Conservation (phyloP, 2,113 vertebrate genomes). For the Pteruthius melanotis region DNA sequence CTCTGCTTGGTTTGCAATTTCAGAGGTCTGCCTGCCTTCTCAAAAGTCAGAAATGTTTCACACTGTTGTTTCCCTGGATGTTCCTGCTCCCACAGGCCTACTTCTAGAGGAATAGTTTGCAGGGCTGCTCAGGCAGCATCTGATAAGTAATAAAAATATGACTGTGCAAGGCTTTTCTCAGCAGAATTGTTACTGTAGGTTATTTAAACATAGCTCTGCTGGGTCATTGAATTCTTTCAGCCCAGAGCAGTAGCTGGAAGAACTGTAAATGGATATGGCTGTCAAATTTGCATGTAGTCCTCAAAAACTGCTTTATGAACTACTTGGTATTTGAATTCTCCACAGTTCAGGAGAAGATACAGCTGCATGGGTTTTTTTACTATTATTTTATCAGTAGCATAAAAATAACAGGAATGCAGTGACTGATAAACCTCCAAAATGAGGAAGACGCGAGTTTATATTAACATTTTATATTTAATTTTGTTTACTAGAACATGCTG, state of each 20-base stretch:
- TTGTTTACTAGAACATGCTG: neutral
- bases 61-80: neutral
- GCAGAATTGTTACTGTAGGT: neutral
- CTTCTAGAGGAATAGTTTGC: neutral
- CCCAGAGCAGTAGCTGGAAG: neutral
- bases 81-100: neutral
- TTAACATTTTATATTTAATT: neutral
- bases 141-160: neutral
- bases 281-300: neutral
- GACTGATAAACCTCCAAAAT: neutral
- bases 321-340: neutral
- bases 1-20: neutral
- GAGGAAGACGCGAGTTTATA: neutral
- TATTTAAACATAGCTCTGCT: neutral
- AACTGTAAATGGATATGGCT: neutral
- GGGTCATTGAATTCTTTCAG: neutral
- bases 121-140: neutral
- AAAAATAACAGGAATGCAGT: neutral
- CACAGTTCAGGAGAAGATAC: neutral
- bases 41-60: neutral
- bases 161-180: neutral
- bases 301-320: neutral
- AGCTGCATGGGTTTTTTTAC: neutral
- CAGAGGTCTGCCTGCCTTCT: neutral
- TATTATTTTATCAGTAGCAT: neutral